A percentile compares a stretch with the other conserved stretches of the same genome.
These are phyloP conservation scores for Eira barbara DNA, from an alignment of 2,113 vertebrate species.

Conservation along the genomic window DNA sequence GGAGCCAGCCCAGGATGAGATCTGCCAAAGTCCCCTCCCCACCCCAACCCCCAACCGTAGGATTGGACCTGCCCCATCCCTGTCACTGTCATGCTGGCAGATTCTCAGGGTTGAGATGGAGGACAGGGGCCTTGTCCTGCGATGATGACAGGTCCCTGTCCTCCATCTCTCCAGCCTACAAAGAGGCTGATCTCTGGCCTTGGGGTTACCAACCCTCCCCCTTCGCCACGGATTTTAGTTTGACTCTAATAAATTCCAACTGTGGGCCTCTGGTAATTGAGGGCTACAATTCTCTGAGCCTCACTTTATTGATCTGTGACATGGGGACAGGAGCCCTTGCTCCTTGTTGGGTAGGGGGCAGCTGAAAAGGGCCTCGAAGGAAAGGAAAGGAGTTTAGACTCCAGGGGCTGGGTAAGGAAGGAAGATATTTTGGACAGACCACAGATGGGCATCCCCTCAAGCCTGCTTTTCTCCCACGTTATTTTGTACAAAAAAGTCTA, in stretches of 20 bases:
- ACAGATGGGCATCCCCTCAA: background rate
- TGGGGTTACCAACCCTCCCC: fast-evolving
- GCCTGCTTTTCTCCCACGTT: background rate
- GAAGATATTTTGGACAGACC: background rate
- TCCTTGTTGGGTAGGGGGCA: background rate
- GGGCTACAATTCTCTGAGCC: background rate
- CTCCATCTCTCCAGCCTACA: background rate
- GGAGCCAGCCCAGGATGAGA: fast-evolving
- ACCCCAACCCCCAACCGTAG: no score
- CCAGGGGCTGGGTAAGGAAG: background rate
- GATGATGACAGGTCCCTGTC: no score
- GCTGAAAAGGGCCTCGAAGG: background rate
- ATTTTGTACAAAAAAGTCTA: background rate
- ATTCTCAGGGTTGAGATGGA: background rate
- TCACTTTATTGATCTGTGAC: background rate
- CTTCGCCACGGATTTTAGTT: background rate
- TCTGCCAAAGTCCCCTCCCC: background rate
- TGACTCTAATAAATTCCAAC: background rate
- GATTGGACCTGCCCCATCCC: background rate
- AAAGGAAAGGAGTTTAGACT: background rate
- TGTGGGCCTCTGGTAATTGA: no score
- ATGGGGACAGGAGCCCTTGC: background rate
- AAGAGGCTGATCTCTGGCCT: background rate
- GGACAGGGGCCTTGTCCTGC: background rate
- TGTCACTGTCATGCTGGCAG: background rate